A percentile compares a stretch with the other conserved stretches of the same genome.
Evolutionary conservation across 2,888 invertebrate species (phyloP).

Genomic region (Tipula unca): DNA sequence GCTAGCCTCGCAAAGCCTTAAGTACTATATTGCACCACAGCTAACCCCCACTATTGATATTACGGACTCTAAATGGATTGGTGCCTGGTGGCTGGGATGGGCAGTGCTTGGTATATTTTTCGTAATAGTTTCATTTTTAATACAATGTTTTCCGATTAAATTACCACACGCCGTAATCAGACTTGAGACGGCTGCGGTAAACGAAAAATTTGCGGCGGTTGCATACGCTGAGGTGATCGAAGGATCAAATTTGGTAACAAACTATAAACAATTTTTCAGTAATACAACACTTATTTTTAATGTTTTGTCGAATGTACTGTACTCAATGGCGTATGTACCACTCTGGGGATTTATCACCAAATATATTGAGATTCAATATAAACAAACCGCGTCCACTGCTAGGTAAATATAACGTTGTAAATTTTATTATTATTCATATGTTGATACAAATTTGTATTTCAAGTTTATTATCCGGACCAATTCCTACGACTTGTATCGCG

Average conservation of each 20-base stretch:
- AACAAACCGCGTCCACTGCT: constrained; percentile 52
- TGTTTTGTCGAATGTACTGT: constrained; percentile 34
- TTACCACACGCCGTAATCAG: constrained; percentile 50
- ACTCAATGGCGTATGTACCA: constrained; percentile 37
- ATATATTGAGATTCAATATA: constrained; percentile 64
- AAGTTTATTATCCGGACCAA: constrained; percentile 56
- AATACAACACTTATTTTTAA: constrained; percentile 38
- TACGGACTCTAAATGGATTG: constrained; percentile 58
- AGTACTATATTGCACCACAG: constrained; percentile 49
- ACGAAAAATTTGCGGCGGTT: neutral
- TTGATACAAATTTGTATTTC: constrained; percentile 39
- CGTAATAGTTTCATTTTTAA: constrained; percentile 47
- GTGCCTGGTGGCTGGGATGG: constrained; percentile 67
- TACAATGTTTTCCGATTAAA: constrained; percentile 54
- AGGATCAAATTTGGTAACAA: constrained; percentile 46
- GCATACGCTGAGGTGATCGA: constrained; percentile 25
- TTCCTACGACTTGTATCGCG: constrained; percentile 51
- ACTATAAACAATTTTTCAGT: constrained; percentile 48
- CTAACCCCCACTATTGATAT: constrained; percentile 49
- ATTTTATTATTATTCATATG: neutral
- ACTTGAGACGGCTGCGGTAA: constrained; percentile 30
- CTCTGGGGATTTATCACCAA: constrained; percentile 66
- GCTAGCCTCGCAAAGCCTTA: constrained; percentile 48
- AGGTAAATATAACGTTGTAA: constrained; percentile 9
- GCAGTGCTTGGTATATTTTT: constrained; percentile 46